Base-by-base conservation (phyloP, 2,797 vertebrate genomes). In the Cirrhinus mrigala region DNA sequence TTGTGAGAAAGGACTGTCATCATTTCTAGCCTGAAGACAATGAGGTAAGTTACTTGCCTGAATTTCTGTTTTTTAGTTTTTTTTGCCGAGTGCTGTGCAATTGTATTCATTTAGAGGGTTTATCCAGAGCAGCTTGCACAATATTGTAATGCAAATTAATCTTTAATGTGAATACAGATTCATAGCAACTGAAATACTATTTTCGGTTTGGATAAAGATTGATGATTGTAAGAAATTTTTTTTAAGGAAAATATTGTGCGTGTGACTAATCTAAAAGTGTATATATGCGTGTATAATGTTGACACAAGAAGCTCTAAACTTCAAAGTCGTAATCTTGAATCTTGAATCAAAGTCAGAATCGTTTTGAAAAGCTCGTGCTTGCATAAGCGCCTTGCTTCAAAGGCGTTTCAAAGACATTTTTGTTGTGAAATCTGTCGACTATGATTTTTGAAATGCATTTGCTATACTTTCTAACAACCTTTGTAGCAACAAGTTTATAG, bases 341-440 rank as follows among this genome's bases (percentile, higher is more conserved):
- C 71, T 74, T n/a, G 14, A 78, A 78, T 78, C 75, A 27, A 60
- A 78, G 54, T 60, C 37, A 27, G 22, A 24, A 60, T 24, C 33
- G 0, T 44, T 50, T 81, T 71, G 50, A 81, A 58, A 56, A 44
- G 66, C 16, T 3, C 29, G 37, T 18, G 3, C 18, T 73, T 29
- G 68, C 54, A 46, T 44, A 33, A 7, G n/a, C 10, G 27, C 6
- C 44, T 74, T 37, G 12, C 58, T 37, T 83, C 70, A 66, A 75
- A 71, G 56, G 9, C 29, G 0, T 37, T 64, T 83, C 24, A 83
- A 64, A 66, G 62, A 33, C 27, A 4, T n/a, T 58, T n/a, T 58
- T 11, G 14, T 33, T 29, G 24, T 62, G 11, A 29, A 29, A 64
- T 29, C 24, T 64, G 60, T 62, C 6, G 12, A 12, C 12, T 62